phyloP scores from a whole-genome alignment of 2,797 vertebrate species.

The Channallabes apus region DNA sequence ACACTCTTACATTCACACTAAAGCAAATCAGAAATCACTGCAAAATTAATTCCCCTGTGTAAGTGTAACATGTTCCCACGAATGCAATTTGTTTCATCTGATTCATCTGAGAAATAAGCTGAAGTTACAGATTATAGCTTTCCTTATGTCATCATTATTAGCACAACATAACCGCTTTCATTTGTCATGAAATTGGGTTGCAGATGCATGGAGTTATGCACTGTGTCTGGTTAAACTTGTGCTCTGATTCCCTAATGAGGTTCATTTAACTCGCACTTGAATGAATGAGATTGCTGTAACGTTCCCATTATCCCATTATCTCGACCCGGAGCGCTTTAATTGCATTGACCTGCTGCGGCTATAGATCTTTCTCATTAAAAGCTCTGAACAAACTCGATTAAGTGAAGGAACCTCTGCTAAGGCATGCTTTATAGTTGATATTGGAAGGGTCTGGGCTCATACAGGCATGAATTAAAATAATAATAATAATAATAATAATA shows the following conservation, averaged over 20 bases:
- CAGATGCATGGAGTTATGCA: background rate
- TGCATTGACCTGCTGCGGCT: conserved; percentile 49
- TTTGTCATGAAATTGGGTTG: background rate
- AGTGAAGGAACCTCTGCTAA: background rate
- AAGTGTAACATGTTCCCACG: background rate
- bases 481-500: background rate
- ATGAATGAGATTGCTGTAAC: conserved; percentile 20
- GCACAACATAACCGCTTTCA: background rate
- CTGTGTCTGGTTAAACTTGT: background rate
- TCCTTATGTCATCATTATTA: background rate
- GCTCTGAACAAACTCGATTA: background rate
- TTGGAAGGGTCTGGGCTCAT: background rate
- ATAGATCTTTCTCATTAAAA: conserved; percentile 28
- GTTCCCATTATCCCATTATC: conserved; percentile 39
- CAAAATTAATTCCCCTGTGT: background rate
- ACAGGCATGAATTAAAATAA: background rate
- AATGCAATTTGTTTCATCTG: background rate
- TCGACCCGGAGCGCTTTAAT: conserved; percentile 41
- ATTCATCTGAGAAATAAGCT: background rate
- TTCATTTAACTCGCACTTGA: conserved; percentile 15
- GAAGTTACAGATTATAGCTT: too few species aligned
- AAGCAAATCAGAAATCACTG: conserved; percentile 4
- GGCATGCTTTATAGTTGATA: background rate
- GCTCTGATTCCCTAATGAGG: conserved; percentile 19
- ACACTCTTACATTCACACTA: background rate